Percentiles rank a stretch among this genome's conserved stretches.
phyloP scores from a whole-genome alignment of 2,888 invertebrate species.

The Diloba caeruleocephala region DNA sequence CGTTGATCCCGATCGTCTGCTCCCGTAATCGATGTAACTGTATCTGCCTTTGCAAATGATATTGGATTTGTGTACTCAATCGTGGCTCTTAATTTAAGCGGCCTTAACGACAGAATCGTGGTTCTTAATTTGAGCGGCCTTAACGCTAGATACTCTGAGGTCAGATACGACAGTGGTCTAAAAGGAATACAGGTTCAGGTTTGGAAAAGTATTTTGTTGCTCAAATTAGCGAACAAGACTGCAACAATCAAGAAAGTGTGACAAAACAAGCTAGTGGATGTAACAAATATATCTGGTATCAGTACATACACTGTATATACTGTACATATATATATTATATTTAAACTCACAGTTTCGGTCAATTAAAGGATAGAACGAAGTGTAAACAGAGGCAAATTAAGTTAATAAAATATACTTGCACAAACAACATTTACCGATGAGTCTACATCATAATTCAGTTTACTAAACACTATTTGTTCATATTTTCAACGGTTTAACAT shows the following conservation, averaged over 20 bases:
- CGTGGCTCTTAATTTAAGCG: conserved; percentile 42
- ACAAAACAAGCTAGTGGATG: conserved; percentile 25
- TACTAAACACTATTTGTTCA: conserved; percentile 12
- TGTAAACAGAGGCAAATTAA: conserved; percentile 1
- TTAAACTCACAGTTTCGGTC: conserved; percentile 6
- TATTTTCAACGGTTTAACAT: conserved; percentile 8
- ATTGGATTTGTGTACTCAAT: conserved; percentile 34
- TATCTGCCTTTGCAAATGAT: conserved; percentile 47
- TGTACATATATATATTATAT: conserved; percentile 9
- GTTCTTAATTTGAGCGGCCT: conserved; percentile 20
- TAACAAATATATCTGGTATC: conserved; percentile 16
- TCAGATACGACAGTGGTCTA: no score
- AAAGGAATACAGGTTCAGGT: no score
- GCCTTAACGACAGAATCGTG: conserved; percentile 39
- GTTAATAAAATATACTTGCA: conserved; percentile 21
- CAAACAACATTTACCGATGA: conserved; percentile 1
- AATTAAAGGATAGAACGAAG: conserved; percentile 5
- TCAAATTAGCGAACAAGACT: conserved; percentile 18
- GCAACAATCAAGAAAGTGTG: conserved; percentile 26
- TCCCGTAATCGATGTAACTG: conserved; percentile 57
- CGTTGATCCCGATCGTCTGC: conserved; percentile 57
- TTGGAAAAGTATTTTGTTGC: no score
- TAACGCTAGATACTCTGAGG: conserved; percentile 7
- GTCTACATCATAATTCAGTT: conserved; percentile 9
- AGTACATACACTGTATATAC: conserved; percentile 12